A percentile compares a stretch with the other conserved stretches of the same genome.
Evolutionary conservation across 1,140 invertebrate genomes (phyloP).

Genomic region (Hermatobates lingyangjiaoensis): DNA sequence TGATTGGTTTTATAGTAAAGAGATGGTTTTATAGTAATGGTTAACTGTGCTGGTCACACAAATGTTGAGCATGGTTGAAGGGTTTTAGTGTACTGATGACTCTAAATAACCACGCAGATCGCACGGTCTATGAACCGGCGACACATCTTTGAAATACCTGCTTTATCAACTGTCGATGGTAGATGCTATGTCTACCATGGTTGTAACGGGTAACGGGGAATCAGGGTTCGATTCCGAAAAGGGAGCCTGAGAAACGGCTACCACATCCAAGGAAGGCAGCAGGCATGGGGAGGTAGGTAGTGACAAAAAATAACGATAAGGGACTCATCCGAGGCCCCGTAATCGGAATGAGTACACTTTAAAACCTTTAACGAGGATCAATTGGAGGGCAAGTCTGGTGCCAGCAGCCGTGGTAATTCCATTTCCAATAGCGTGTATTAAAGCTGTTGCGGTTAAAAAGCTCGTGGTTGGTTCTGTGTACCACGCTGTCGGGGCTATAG

Average conservation of each 20-base stretch:
- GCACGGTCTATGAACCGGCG: constrained; percentile 48
- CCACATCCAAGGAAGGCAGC: constrained; percentile 83
- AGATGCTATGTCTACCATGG: constrained; percentile 57
- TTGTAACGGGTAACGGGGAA: constrained; percentile 58
- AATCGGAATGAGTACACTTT: constrained; percentile 79
- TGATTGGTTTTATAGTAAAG: too few species aligned
- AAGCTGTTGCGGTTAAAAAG: constrained; percentile 65
- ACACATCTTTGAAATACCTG: constrained; percentile 72
- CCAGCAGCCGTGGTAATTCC: constrained; percentile 80
- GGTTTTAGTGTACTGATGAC: constrained; percentile 46
- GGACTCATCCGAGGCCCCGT: constrained; percentile 54
- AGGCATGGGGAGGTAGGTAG: constrained; percentile 65
- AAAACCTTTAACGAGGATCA: constrained; percentile 72
- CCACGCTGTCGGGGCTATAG: constrained; percentile 36
- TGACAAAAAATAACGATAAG: constrained; percentile 78
- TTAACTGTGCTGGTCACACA: too few species aligned
- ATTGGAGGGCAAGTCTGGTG: too few species aligned
- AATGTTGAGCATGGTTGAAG: too few species aligned
- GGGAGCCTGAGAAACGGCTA: constrained; percentile 80
- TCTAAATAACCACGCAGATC: constrained; percentile 63
- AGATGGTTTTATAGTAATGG: too few species aligned
- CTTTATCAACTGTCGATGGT: constrained; percentile 73
- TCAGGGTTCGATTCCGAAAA: constrained; percentile 47
- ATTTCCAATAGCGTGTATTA: constrained; percentile 79
- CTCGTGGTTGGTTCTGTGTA: constrained; percentile 49